A percentile compares a stretch with the other conserved stretches of the same genome.
phyloP scores from a whole-genome alignment of 2,888 invertebrate species.

The Ornithoptera alexandrae region DNA sequence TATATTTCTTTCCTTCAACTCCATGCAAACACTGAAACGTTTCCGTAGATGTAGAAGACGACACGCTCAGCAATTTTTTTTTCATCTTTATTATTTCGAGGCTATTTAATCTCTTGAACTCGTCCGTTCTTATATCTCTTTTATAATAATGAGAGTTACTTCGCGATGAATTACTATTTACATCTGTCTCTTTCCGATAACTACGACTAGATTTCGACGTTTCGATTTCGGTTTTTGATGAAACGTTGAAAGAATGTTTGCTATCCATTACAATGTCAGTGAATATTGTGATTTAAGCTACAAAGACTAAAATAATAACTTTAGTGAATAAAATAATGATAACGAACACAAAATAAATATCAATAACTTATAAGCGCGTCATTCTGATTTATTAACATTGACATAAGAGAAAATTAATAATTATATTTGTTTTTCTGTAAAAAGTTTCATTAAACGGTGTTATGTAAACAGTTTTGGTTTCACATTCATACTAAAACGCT shows the following conservation, averaged over 20 bases:
- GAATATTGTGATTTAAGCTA: neutral
- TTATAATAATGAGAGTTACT: slow-evolving; percentile 56
- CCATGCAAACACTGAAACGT: slow-evolving; percentile 56
- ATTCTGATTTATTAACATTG: neutral
- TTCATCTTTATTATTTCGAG: slow-evolving; percentile 5
- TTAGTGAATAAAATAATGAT: neutral
- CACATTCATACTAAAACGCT: too few relatives aligned
- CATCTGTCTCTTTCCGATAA: slow-evolving; percentile 30
- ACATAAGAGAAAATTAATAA: neutral
- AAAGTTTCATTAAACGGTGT: neutral
- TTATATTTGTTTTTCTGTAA: neutral
- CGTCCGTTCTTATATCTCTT: slow-evolving; percentile 37
- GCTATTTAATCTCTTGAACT: slow-evolving; percentile 33
- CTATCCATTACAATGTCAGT: slow-evolving; percentile 37
- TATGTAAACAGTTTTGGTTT: neutral
- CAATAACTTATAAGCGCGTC: neutral
- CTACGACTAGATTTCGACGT: neutral
- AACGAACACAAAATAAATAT: neutral
- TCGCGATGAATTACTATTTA: slow-evolving; percentile 39
- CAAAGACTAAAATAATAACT: neutral
- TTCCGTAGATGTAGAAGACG: slow-evolving; percentile 49
- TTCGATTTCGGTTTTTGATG: slow-evolving; percentile 9
- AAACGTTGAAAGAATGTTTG: slow-evolving; percentile 34
- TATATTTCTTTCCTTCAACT: slow-evolving; percentile 49
- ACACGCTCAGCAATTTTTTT: slow-evolving; percentile 33